Conservation (phyloP, 2,888 invertebrate species). For the Poecilobothrus nobilitatus region DNA sequence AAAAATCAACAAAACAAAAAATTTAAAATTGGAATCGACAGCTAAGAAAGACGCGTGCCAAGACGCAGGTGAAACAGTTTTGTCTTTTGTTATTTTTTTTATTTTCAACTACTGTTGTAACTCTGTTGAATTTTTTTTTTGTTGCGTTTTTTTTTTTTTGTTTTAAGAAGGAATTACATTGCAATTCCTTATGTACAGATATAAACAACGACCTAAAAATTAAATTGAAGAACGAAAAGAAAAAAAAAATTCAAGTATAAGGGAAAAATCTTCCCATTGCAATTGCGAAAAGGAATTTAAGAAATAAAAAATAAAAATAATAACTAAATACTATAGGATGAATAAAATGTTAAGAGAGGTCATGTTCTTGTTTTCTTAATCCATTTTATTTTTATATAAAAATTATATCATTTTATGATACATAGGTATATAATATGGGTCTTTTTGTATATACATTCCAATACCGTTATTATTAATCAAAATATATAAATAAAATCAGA, state of each 20-base stretch:
- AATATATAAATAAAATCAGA: too few species aligned
- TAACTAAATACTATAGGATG: not conserved
- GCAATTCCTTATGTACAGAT: not conserved
- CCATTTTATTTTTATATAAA: too few species aligned
- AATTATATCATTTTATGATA: too few species aligned
- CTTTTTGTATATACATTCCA: too few species aligned
- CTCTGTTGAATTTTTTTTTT: not conserved
- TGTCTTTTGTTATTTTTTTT: not conserved
- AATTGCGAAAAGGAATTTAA: not conserved
- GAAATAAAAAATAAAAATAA: not conserved
- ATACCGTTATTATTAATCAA: too few species aligned
- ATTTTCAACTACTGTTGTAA: not conserved
- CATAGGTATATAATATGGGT: too few species aligned
- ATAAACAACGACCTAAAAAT: not conserved
- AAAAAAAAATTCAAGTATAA: too few species aligned
- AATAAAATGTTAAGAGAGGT: too few species aligned
- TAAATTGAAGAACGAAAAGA: not conserved
- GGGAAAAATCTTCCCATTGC: not conserved
- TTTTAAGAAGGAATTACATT: not conserved
- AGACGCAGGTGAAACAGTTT: slow-evolving; percentile 2
- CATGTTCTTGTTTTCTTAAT: too few species aligned
- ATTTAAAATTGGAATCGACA: not conserved
- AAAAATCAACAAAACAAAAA: not conserved
- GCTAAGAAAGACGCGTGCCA: slow-evolving; percentile 3
- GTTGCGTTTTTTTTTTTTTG: not conserved